Conservation (phyloP, 1,140 invertebrate genomes). For the Laupala kohalensis region DNA sequence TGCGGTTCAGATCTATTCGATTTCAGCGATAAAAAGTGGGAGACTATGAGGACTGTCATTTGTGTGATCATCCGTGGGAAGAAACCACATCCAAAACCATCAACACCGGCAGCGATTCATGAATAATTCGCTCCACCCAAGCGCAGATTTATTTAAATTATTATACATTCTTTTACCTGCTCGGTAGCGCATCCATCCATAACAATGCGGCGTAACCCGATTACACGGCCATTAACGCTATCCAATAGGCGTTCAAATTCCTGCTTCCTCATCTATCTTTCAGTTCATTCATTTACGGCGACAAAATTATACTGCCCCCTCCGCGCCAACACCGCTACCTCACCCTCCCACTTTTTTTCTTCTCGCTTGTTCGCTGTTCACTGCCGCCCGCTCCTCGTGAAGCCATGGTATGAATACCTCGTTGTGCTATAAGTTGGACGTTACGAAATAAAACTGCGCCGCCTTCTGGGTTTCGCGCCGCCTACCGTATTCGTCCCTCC, state of each 20-base stretch:
- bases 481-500: not conserved
- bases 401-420: no score
- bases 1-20: no score
- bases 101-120: not conserved
- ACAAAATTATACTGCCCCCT: not conserved
- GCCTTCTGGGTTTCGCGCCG: no score
- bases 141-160: not conserved
- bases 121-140: not conserved
- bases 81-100: not conserved
- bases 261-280: not conserved
- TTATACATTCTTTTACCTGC: not conserved
- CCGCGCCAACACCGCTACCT: no score
- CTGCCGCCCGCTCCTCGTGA: not conserved
- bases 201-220: not conserved
- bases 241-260: not conserved
- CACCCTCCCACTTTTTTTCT: no score
- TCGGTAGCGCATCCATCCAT: not conserved
- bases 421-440: not conserved
- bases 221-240: not conserved
- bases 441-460: not conserved
- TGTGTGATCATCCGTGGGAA: not conserved
- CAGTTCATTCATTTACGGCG: not conserved
- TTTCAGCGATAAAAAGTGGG: no score
- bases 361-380: no score
- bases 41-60: no score